Evolutionary conservation across 1,140 invertebrate genomes (phyloP), one percentile per base, ranked within the genome.

Genomic region (Heliconius nattereri): DNA sequence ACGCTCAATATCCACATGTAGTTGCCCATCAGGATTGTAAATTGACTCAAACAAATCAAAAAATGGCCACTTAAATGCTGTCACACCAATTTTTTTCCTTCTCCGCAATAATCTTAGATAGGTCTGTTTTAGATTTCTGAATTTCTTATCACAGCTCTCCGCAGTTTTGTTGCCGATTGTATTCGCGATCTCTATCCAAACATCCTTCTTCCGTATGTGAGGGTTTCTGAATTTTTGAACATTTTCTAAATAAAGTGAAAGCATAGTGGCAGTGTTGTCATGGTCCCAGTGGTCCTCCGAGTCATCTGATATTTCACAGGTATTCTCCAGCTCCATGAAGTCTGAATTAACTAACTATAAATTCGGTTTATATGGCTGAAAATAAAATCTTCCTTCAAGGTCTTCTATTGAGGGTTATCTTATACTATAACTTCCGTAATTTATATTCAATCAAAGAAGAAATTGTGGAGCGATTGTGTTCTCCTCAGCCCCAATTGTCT

Each of bases 151-250:
- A 86, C 92, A 94, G 71, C 87, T 87, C 11, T 93, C 91, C 35
- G 92, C 89, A 8, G 87, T 81, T 84, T 92, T 81, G 83, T 92
- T 93, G 0, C 90, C 90, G 7, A 94, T 82, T 8, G 83, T 85
- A 78, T 87, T 87, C 3, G 84, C 84, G 49, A 94, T 92, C 7
- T 94, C 91, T 9, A 88, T 80, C 93, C 93, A 94, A 0, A 94
- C 86, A 89, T 92, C 93, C 73, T 94, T 94, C 81, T 94, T 94
- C 66, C 87, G 91, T 26, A 94, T 91, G 88, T 94, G 93, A 54
- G 92, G 91, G 79, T 91, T 92, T 77, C 91, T 86, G 78, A 94
- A 94, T 79, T 90, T 92, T 2, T 92, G 90, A 76, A 94, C 81
- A 75, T 94, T 92, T 76, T 92, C 86, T 79, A 94, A 82, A 80